Percentiles rank a stretch among this genome's conserved stretches.
phyloP scores from a whole-genome alignment of 2,113 vertebrate species.

The Oryzias woworae region DNA sequence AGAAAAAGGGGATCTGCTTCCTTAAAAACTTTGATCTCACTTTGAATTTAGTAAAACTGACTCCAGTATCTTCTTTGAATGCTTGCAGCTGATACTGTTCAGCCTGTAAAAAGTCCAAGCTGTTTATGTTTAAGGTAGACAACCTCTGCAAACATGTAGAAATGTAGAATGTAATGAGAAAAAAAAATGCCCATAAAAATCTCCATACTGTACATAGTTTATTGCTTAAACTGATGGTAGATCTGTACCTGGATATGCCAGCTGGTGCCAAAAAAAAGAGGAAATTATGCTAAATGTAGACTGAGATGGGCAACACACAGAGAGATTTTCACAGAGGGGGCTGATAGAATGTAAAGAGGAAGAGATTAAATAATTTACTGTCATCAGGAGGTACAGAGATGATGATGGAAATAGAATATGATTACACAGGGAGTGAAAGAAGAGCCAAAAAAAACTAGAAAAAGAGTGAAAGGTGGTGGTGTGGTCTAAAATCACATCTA shows the following conservation, averaged over 20 bases:
- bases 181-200: not conserved
- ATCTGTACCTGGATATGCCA: no score
- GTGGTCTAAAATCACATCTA: not conserved
- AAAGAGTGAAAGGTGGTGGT: not conserved
- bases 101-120: conserved; percentile 25
- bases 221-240: no score
- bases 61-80: conserved; percentile 31
- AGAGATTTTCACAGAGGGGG: conserved; percentile 2
- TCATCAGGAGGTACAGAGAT: not conserved
- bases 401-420: not conserved
- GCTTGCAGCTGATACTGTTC: conserved; percentile 5
- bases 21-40: conserved; percentile 13
- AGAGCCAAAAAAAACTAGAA: not conserved
- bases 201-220: no score
- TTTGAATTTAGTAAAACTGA: conserved; percentile 34
- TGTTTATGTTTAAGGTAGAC: conserved; percentile 18
- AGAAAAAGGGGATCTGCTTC: conserved; percentile 14
- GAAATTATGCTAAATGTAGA: no score
- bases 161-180: not conserved
- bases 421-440: not conserved
- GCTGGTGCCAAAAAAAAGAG: no score
- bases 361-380: conserved; percentile 33
- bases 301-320: not conserved
- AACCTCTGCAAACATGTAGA: conserved; percentile 14
- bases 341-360: conserved; percentile 7